A percentile compares a stretch with the other conserved stretches of the same genome.
These are phyloP conservation scores for Chrysolina americana DNA, from an alignment of 2,888 invertebrate genomes.

Conservation along the genomic window DNA sequence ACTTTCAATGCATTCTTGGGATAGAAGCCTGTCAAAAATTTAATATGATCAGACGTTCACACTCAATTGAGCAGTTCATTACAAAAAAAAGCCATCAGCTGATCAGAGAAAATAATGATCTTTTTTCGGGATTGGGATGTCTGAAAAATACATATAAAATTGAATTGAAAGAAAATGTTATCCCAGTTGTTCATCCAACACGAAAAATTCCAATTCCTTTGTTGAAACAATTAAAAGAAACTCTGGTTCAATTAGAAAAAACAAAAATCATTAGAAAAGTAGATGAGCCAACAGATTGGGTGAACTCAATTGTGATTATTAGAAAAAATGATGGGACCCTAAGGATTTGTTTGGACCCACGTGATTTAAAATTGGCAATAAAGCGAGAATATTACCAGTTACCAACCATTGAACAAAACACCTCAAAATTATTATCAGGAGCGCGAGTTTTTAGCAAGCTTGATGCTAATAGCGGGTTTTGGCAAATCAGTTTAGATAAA, in stretches of 20 bases:
- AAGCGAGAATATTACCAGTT: conserved; percentile 43
- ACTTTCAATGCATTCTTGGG: too few relatives aligned
- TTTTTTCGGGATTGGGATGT: conserved; percentile 5
- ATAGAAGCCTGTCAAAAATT: too few relatives aligned
- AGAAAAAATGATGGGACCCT: conserved; percentile 41
- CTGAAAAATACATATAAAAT: neutral
- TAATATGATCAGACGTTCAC: too few relatives aligned
- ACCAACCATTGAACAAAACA: conserved; percentile 48
- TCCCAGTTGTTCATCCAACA: neutral
- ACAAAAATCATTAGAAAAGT: conserved; percentile 47
- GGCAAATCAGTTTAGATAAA: conserved; percentile 22
- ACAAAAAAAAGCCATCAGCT: neutral
- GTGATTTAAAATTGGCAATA: conserved; percentile 45
- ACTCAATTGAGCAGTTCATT: neutral
- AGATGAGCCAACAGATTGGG: too few relatives aligned
- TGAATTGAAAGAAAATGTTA: neutral
- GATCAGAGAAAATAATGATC: neutral
- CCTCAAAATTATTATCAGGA: conserved; percentile 38
- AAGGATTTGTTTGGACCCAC: conserved; percentile 45
- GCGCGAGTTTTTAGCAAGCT: conserved; percentile 12
- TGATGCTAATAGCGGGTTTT: conserved; percentile 40
- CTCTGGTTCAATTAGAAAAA: conserved; percentile 45
- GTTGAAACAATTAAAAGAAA: conserved; percentile 41
- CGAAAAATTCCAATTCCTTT: conserved; percentile 6
- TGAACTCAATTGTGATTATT: conserved; percentile 49